Conservation (phyloP, 2,113 vertebrate species). For the Lophura nycthemera region DNA sequence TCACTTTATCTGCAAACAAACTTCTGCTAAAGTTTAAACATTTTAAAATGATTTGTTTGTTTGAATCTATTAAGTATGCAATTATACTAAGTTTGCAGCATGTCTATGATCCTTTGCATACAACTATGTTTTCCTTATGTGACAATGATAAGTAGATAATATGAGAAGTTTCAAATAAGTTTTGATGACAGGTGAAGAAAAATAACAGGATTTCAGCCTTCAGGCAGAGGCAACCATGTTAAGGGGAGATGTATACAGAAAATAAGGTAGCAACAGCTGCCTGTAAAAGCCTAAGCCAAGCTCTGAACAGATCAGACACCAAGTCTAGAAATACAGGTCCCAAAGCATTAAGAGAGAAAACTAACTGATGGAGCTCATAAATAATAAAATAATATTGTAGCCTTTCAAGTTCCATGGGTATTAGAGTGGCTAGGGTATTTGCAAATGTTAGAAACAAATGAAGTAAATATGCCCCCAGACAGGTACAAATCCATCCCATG, state of each 20-base stretch:
- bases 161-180: background rate
- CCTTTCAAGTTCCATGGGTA: background rate
- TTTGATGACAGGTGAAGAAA: background rate
- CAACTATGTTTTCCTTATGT: background rate
- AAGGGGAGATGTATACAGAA: rapidly evolving
- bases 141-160: rapidly evolving
- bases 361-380: background rate
- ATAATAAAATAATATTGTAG: slow-evolving; percentile 9
- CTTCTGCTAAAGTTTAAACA: background rate
- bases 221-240: background rate
- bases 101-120: background rate
- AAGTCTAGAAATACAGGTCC: background rate
- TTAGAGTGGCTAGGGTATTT: background rate
- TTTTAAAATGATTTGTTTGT: background rate
- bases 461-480: background rate
- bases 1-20: background rate
- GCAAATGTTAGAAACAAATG: background rate
- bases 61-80: background rate
- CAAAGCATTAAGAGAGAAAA: background rate
- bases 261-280: background rate
- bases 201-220: background rate
- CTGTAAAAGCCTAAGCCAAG: background rate
- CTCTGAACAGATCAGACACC: background rate
- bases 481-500: background rate
- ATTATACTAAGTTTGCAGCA: background rate